Base-by-base conservation (phyloP, 1,140 invertebrate species). In the Drosophila santomea region DNA sequence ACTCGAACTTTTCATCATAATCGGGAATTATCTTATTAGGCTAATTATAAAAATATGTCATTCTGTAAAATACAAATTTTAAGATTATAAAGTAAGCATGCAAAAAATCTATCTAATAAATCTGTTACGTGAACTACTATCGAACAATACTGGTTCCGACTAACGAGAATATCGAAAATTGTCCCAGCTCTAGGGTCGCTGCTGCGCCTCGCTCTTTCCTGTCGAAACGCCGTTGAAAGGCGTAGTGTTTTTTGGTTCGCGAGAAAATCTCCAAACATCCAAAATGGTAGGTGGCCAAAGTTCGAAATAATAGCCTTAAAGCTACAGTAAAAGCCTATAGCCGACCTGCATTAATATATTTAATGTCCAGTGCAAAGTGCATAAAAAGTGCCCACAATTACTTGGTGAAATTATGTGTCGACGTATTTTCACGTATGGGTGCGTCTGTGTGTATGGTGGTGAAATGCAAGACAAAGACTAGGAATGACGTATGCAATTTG, bases 221-320 rank as follows among this genome's bases (percentile, higher is more conserved):
- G 93, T 95, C 95, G 95, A 95, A 82, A 95, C 95, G 96, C 96
- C 96, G 96, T 96, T 94, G 95, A 94, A 95, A 95, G 95, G 95
- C 95, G 95, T 95, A 94, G 95, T 96, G 93, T 94, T 94, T 95
- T 93, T 93, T 89, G 76, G 59, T 82, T 93, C 93, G 94, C 92
- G 80, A 67, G 75, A 94, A 94, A 95, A 97, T 97, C 96, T 92
- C 92, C 93, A 94, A 95, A 95, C 96, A 97, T 97, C 96, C 95
- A 96, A 95, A 93, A 97, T 97, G 96, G 96, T 96, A 94, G 93
- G 96, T 95, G 91, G 14, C 61, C 78, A 64, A 67, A 36, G 76
- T 71, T 2, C 1, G 25, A 59, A 73, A 55, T 80, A 66, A 58
- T 39, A 32, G 7, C 32, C 7, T 8, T 8, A 10, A 10, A 32